Percentiles rank a stretch among this genome's conserved stretches.
Evolutionary conservation across 2,888 invertebrate genomes (phyloP).

Genomic region (Tyria jacobaeae): DNA sequence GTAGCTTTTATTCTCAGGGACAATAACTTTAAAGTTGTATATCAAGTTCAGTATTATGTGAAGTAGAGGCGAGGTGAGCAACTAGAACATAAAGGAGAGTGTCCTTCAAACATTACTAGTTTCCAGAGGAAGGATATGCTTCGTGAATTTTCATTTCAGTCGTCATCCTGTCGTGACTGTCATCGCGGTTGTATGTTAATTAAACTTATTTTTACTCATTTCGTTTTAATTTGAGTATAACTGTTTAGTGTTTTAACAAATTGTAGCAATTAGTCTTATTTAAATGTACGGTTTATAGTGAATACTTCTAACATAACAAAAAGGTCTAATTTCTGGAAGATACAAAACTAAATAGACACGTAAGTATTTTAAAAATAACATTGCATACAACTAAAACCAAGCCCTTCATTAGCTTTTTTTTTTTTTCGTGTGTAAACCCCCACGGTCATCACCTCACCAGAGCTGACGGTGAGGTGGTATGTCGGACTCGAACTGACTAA

Average conservation of each 20-base stretch:
- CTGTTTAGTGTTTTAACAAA: constrained; percentile 20
- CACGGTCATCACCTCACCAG: no score
- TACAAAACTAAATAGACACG: constrained; percentile 15
- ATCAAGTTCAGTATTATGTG: constrained; percentile 24
- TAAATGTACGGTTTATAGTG: neutral
- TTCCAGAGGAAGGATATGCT: constrained; percentile 72
- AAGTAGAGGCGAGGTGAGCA: constrained; percentile 72
- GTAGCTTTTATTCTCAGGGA: constrained; percentile 50
- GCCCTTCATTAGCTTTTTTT: constrained; percentile 11
- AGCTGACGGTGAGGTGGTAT: no score
- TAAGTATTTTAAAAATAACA: constrained; percentile 31
- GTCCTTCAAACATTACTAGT: constrained; percentile 77
- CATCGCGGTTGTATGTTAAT: constrained; percentile 61
- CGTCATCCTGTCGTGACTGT: constrained; percentile 57
- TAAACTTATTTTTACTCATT: constrained; percentile 50
- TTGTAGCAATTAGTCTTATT: constrained; percentile 13
- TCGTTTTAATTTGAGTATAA: constrained; percentile 22
- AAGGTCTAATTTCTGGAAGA: neutral
- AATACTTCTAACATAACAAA: neutral
- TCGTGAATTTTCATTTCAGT: constrained; percentile 77
- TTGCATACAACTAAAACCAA: neutral
- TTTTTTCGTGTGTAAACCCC: no score
- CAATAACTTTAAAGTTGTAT: constrained; percentile 42
- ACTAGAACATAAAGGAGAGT: constrained; percentile 76
- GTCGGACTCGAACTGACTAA: no score